phyloP scores from a whole-genome alignment of 2,888 invertebrate genomes.

The Drosophila parthenogenetica region DNA sequence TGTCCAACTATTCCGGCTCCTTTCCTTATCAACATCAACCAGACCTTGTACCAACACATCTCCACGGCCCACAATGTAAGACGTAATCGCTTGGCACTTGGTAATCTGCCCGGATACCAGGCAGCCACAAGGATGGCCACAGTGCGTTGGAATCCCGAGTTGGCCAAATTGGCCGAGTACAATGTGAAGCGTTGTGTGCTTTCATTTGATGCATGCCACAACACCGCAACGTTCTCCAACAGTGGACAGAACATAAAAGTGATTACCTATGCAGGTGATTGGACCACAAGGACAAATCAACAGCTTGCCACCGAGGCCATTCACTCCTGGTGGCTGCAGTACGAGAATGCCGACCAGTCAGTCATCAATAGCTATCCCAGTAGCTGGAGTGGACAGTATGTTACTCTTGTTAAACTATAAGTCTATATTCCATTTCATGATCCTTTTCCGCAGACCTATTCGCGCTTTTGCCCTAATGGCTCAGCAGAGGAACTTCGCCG shows the following conservation, averaged over 20 bases:
- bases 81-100: conserved; percentile 46
- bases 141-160: conserved; percentile 48
- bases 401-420: too few species aligned
- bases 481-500: conserved; percentile 42
- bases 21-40: conserved; percentile 22
- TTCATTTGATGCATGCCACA: conserved; percentile 49
- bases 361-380: conserved; percentile 44
- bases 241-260: conserved; percentile 67
- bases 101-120: conserved; percentile 31
- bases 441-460: conserved; percentile 31
- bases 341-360: conserved; percentile 38
- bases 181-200: conserved; percentile 57
- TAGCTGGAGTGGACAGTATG: conserved; percentile 37
- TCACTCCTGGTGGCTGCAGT: conserved; percentile 59
- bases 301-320: conserved; percentile 27
- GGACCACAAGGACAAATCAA: conserved; percentile 4
- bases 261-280: conserved; percentile 33
- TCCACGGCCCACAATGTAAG: conserved; percentile 41
- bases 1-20: conserved; percentile 49
- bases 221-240: conserved; percentile 35
- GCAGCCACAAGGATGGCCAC: conserved; percentile 58
- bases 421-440: too few species aligned
- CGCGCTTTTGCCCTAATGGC: conserved; percentile 58
- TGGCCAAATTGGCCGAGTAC: conserved; percentile 49
- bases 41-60: neutral